These are phyloP conservation scores for Exocentrus adspersus DNA, from an alignment of 2,888 invertebrate genomes.

Conservation along the genomic window DNA sequence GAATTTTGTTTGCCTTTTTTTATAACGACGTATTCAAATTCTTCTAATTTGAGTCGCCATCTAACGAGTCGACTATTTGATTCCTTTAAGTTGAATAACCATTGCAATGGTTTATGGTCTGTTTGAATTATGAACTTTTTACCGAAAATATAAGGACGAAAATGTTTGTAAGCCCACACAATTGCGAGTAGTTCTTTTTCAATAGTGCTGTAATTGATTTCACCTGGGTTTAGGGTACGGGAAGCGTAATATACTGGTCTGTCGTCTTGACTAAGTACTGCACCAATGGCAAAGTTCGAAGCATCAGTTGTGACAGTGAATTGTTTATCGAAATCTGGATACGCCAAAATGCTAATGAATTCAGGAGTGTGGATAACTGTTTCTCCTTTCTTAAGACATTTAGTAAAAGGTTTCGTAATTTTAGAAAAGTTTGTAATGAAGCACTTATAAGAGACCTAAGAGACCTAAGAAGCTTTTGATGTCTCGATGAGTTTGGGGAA, in stretches of 20 bases:
- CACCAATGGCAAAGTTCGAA: slow-evolving; percentile 33
- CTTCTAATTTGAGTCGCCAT: slow-evolving; percentile 18
- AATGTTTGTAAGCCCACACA: slow-evolving; percentile 21
- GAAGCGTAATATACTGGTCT: slow-evolving; percentile 36
- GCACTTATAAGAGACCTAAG: slow-evolving; percentile 3
- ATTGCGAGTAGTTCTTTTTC: slow-evolving; percentile 36
- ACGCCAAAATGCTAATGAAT: slow-evolving; percentile 41
- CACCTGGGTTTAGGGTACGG: slow-evolving; percentile 22
- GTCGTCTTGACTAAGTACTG: slow-evolving; percentile 38
- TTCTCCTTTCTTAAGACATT: slow-evolving; percentile 37
- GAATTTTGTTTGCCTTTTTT: slow-evolving; percentile 18
- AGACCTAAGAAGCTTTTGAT: slow-evolving; percentile 23
- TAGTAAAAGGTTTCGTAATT: slow-evolving; percentile 40
- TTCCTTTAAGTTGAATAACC: slow-evolving; percentile 16
- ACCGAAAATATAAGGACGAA: slow-evolving; percentile 29
- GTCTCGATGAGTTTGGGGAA: slow-evolving; percentile 20
- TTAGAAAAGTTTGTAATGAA: slow-evolving; percentile 39
- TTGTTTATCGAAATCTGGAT: slow-evolving; percentile 49
- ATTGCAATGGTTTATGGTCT: slow-evolving; percentile 36
- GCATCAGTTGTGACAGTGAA: slow-evolving; percentile 53
- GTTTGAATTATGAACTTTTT: slow-evolving; percentile 25
- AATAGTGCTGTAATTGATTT: slow-evolving; percentile 13
- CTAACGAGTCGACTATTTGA: slow-evolving; percentile 19
- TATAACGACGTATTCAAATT: slow-evolving; percentile 9
- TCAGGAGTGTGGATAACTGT: slow-evolving; percentile 31